These are phyloP conservation scores for Xyrauchen texanus DNA, from an alignment of 2,113 vertebrate species.

Conservation along the genomic window DNA sequence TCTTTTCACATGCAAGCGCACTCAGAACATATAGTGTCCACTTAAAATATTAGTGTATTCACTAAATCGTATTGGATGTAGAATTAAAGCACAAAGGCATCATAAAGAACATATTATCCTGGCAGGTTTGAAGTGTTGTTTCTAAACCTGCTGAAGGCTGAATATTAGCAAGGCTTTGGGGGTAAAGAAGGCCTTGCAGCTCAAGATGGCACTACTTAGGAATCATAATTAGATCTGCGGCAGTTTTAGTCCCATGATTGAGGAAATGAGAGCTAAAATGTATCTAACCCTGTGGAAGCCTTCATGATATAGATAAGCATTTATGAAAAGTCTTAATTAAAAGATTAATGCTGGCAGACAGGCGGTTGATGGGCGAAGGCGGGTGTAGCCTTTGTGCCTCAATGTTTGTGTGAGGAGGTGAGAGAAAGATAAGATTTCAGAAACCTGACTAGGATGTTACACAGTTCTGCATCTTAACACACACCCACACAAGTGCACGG, in stretches of 20 bases:
- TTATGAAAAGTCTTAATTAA: constrained; percentile 60
- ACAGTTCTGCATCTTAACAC: too few relatives aligned
- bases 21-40: background rate
- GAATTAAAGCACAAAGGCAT: background rate
- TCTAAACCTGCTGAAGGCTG: background rate
- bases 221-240: constrained; percentile 52
- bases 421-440: constrained; percentile 7
- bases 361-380: background rate
- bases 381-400: constrained; percentile 12
- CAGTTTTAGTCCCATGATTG: constrained; percentile 26
- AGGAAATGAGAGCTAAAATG: constrained; percentile 38
- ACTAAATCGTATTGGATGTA: constrained; percentile 16
- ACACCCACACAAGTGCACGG: background rate
- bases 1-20: background rate
- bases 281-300: constrained; percentile 24
- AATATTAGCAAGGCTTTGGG: background rate
- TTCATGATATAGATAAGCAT: constrained; percentile 52
- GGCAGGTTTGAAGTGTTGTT: background rate
- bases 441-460: background rate
- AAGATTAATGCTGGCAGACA: constrained; percentile 45
- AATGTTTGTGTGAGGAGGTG: background rate
- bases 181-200: background rate
- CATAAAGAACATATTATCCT: constrained; percentile 16
- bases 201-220: constrained; percentile 5
- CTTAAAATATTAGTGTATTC: background rate